Conservation (phyloP, 2,113 vertebrate species). For the Ciconia maguari region DNA sequence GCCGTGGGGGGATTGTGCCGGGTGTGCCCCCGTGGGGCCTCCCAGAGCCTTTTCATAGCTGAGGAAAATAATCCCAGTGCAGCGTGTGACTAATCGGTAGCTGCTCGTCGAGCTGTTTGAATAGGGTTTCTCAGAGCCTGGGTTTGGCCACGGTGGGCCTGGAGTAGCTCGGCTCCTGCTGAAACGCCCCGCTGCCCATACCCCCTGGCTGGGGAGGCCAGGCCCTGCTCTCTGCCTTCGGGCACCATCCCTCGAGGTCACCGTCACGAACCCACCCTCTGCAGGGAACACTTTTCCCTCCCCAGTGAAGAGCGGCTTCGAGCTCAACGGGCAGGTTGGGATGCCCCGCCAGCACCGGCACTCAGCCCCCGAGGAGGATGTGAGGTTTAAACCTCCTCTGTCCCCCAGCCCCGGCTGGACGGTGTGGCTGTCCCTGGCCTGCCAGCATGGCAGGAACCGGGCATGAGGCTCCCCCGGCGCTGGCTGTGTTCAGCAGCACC, state of each 20-base stretch:
- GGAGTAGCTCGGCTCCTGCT: neutral
- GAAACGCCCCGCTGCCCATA: neutral
- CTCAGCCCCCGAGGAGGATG: neutral
- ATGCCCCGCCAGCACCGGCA: accelerated
- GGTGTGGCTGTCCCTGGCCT: accelerated
- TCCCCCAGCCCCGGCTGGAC: neutral
- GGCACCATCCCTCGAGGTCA: accelerated
- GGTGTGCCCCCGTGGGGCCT: neutral
- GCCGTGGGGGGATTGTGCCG: accelerated
- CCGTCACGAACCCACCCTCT: accelerated
- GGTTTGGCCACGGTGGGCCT: neutral
- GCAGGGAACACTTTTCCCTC: neutral
- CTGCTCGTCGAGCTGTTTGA: neutral
- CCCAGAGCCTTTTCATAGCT: neutral
- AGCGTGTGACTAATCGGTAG: neutral
- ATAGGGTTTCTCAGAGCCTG: neutral
- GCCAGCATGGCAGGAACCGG: neutral
- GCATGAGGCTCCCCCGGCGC: accelerated
- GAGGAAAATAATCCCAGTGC: neutral
- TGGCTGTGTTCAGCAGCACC: neutral
- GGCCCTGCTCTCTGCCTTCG: neutral
- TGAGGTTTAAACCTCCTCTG: accelerated
- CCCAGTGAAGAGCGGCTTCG: neutral
- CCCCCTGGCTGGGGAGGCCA: too few species aligned
- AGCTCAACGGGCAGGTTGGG: constrained; percentile 4